Conservation (phyloP, 1,140 invertebrate species). For the Hyposmocoma kahamanoa region DNA sequence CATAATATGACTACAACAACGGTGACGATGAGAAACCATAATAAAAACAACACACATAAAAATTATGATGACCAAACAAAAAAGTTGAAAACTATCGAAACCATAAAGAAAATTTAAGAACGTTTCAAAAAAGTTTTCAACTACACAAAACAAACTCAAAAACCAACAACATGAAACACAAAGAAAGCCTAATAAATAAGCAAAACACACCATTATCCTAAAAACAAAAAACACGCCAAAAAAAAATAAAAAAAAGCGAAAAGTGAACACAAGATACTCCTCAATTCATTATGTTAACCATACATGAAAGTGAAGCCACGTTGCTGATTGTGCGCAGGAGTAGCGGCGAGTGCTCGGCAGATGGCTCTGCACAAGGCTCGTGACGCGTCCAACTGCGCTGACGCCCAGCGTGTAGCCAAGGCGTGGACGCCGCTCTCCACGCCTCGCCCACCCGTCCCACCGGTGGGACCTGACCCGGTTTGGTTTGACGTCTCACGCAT, state of each 20-base stretch:
- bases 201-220: conserved; percentile 12
- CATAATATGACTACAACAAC: too few species aligned
- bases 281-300: conserved; percentile 13
- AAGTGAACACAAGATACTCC: conserved; percentile 7
- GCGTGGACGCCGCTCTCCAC: conserved; percentile 85
- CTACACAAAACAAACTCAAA: too few species aligned
- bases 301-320: conserved; percentile 87
- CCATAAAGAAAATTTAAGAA: conserved; percentile 6
- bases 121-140: too few species aligned
- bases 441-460: conserved; percentile 24
- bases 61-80: background rate
- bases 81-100: background rate
- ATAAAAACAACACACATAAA: too few species aligned
- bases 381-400: conserved; percentile 85
- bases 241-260: conserved; percentile 15
- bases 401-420: conserved; percentile 85
- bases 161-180: too few species aligned
- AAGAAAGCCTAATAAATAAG: conserved; percentile 11
- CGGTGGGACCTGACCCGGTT: conserved; percentile 70
- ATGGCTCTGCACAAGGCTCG: conserved; percentile 83
- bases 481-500: conserved; percentile 75
- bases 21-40: too few species aligned
- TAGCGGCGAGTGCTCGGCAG: conserved; percentile 79
- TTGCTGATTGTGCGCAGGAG: conserved; percentile 79
- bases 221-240: conserved; percentile 3